Base-by-base conservation (phyloP, 2,797 vertebrate genomes). In the Botia almorhae region DNA sequence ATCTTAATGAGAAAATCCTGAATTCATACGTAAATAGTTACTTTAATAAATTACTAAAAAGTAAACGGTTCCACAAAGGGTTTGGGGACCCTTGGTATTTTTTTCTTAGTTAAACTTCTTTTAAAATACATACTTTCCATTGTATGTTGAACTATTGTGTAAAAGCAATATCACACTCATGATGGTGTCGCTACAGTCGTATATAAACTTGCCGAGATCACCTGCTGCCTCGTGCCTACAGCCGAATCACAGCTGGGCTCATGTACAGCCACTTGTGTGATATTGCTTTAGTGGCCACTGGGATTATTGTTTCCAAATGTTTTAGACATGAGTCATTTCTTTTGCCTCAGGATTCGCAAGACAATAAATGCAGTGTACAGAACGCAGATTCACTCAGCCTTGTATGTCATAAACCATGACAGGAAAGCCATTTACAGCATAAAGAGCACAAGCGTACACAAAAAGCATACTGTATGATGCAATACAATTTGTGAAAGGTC, bases 401-500 rank as follows among this genome's bases (percentile, higher is more conserved):
- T 69, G 71, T 63, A n/a, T 51, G 69, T 74, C 80, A 81, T 75
- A 82, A 82, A 74, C 72, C 50, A 69, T 36, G 75, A 60, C 21
- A 75, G 43, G 70, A 63, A 61, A 19, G 68, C 50, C 60, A 63
- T 46, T 68, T 67, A 11, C 53, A 64, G 26, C 39, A 7, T 74
- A 67, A 23, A 75, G 74, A 63, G 14, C 21, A 69, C 36, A 69
- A 71, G 74, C 43, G 14, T 74, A 46, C 71, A 65, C 55, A 48
- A 72, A 43, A 60, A 82, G 50, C 55, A 78, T 74, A 77, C 33
- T 82, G 79, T 87, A 56, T 71, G 78, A 67, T 76, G 73, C 80
- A 76, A 75, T 48, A 46, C 53, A 46, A 46, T 77, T 81, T 81
- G 72, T 69, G 85, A 83, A 87, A 84, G 81, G 76, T 81, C 73